A percentile compares a stretch with the other conserved stretches of the same genome.
Evolutionary conservation across 2,888 invertebrate species (phyloP).

Genomic region (Serripes groenlandicus): DNA sequence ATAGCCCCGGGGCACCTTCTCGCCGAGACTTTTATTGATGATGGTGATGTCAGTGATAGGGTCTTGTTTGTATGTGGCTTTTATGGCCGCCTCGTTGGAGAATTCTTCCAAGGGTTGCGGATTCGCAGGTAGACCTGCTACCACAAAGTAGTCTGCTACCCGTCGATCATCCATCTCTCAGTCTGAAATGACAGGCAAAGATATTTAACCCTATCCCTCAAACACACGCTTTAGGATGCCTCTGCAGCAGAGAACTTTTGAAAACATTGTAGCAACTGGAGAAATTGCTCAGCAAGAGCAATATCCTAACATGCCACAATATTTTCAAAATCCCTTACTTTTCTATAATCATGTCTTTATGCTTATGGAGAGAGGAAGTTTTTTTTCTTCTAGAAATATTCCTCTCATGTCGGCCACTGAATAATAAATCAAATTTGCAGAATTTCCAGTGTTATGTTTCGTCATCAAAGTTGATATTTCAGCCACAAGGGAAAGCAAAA

Average conservation of each 20-base stretch:
- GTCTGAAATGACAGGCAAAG: not conserved
- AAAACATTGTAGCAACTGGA: not conserved
- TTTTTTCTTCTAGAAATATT: no score
- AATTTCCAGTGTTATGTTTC: no score
- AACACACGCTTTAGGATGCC: not conserved
- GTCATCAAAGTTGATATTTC: no score
- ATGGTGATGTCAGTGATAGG: slow-evolving; percentile 98
- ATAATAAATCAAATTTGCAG: no score
- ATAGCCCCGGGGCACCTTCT: slow-evolving; percentile 88
- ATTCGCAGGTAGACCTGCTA: slow-evolving; percentile 96
- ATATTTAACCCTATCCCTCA: not conserved
- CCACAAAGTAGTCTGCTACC: slow-evolving; percentile 99
- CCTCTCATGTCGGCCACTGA: no score
- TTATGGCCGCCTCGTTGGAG: slow-evolving; percentile 92
- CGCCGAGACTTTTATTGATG: slow-evolving; percentile 95
- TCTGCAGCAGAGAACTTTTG: not conserved
- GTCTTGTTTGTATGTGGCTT: slow-evolving; percentile 90
- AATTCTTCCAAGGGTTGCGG: slow-evolving; percentile 92
- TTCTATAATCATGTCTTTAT: no score
- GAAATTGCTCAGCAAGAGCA: not conserved
- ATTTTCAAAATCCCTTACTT: not conserved
- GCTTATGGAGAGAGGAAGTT: no score
- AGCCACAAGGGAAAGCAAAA: no score
- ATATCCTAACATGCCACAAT: not conserved
- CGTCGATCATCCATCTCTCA: slow-evolving; percentile 84